Percentiles rank a stretch among this genome's conserved stretches.
Conservation (phyloP, 2,797 vertebrate genomes). For the Kryptolebias ocellatus region DNA sequence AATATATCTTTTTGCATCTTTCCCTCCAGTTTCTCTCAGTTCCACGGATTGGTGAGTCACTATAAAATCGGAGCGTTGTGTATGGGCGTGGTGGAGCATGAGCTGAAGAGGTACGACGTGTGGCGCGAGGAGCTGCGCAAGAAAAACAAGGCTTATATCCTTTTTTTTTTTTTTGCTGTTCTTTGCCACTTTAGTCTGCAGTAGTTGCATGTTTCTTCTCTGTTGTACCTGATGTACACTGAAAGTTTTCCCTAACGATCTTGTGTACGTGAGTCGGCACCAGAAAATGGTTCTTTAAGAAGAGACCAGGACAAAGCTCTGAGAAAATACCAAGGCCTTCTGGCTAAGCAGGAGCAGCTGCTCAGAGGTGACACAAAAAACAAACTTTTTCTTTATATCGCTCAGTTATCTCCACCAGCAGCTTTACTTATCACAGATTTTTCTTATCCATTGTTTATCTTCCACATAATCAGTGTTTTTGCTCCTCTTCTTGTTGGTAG, state of each 20-base stretch:
- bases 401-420: too few relatives aligned
- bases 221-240: not conserved
- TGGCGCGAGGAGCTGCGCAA: conserved; percentile 97
- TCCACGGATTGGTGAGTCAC: conserved; percentile 94
- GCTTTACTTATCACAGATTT: too few relatives aligned
- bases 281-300: conserved; percentile 90
- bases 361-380: conserved; percentile 84
- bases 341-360: conserved; percentile 95
- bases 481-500: not conserved
- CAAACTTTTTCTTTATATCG: too few relatives aligned
- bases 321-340: conserved; percentile 93
- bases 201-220: not conserved
- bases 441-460: too few relatives aligned
- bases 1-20: not conserved
- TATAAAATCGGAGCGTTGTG: conserved; percentile 96
- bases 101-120: conserved; percentile 94
- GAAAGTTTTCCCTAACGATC: conserved; percentile 41
- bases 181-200: not conserved
- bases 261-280: conserved; percentile 88
- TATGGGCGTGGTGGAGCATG: conserved; percentile 97
- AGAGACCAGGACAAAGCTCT: conserved; percentile 95
- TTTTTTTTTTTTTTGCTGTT: conserved; percentile 56
- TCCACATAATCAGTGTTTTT: not conserved
- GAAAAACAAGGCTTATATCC: conserved; percentile 98
- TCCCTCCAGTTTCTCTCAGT: conserved; percentile 82